Percentiles rank a stretch among this genome's conserved stretches.
phyloP scores from a whole-genome alignment of 1,140 invertebrate species.

The Alviniconcha marisindica region DNA sequence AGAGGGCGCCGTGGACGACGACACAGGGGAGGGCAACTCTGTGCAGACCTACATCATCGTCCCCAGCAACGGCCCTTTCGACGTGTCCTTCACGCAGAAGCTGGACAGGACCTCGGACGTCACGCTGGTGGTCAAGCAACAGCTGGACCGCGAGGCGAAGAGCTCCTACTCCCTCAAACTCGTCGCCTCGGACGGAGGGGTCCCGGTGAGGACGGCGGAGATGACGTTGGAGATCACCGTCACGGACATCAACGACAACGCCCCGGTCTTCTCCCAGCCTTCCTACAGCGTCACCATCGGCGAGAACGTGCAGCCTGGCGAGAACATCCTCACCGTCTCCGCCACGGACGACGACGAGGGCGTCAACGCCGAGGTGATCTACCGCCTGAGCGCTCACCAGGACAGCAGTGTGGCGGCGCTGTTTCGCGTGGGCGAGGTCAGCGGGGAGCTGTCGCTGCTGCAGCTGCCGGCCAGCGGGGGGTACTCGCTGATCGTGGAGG shows the following conservation, averaged over 20 bases:
- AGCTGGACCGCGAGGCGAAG: conserved; percentile 60
- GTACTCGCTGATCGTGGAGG: conserved; percentile 53
- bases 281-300: conserved; percentile 91
- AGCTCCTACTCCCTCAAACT: conserved; percentile 57
- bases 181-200: conserved; percentile 68
- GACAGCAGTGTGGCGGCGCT: conserved; percentile 40
- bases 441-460: conserved; percentile 55
- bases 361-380: conserved; percentile 95
- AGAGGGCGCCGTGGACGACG: conserved; percentile 64
- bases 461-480: conserved; percentile 33
- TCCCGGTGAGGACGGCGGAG: conserved; percentile 75
- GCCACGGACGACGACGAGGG: conserved; percentile 96
- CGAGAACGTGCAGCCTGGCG: conserved; percentile 80
- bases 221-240: conserved; percentile 55
- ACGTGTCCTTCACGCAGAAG: conserved; percentile 58
- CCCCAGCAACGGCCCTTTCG: conserved; percentile 55
- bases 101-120: conserved; percentile 62
- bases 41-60: conserved; percentile 58
- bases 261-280: conserved; percentile 57
- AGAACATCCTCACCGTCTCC: conserved; percentile 90
- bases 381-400: conserved; percentile 80
- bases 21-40: conserved; percentile 59
- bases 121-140: conserved; percentile 56
- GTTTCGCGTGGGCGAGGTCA: conserved; percentile 55
- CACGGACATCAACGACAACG: conserved; percentile 79